phyloP scores from a whole-genome alignment of 2,888 invertebrate genomes.

The Andrena camellia region DNA sequence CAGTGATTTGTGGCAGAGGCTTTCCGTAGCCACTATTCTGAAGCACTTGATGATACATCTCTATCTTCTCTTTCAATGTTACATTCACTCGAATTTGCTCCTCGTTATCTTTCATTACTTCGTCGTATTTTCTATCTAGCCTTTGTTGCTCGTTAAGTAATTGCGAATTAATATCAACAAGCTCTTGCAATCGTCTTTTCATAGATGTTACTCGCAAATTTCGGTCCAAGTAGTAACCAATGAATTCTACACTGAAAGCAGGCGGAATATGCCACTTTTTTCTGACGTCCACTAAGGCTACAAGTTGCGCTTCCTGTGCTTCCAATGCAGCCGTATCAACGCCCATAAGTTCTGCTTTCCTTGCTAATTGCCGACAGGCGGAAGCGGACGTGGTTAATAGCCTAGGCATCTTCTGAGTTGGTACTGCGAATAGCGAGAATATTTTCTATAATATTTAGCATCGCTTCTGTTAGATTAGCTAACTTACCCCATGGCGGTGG shows the following conservation, averaged over 20 bases:
- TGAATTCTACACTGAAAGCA: conserved; percentile 97
- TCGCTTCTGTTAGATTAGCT: background rate
- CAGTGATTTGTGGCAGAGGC: conserved; percentile 78
- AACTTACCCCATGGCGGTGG: conserved; percentile 93
- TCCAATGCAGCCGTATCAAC: conserved; percentile 93
- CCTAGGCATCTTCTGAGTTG: conserved; percentile 97
- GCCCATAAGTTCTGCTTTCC: conserved; percentile 96
- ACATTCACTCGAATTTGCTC: conserved; percentile 88
- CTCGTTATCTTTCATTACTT: conserved; percentile 89
- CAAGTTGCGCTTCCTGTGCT: conserved; percentile 93
- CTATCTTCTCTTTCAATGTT: conserved; percentile 87
- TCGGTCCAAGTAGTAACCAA: conserved; percentile 96
- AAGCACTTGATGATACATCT: conserved; percentile 81
- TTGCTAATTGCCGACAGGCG: conserved; percentile 92
- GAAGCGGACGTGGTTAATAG: conserved; percentile 96
- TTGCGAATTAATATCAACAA: conserved; percentile 90
- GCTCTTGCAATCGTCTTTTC: conserved; percentile 91
- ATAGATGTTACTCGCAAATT: conserved; percentile 93
- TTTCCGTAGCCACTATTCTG: conserved; percentile 80
- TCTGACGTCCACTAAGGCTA: conserved; percentile 93
- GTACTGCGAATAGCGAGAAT: conserved; percentile 87
- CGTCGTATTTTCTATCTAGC: conserved; percentile 92
- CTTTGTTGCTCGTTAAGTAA: conserved; percentile 92
- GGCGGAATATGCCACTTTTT: conserved; percentile 98
- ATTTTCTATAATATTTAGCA: conserved; percentile 6